Base-by-base conservation (phyloP, 2,113 vertebrate genomes). In the Ceuthmochares aereus region DNA sequence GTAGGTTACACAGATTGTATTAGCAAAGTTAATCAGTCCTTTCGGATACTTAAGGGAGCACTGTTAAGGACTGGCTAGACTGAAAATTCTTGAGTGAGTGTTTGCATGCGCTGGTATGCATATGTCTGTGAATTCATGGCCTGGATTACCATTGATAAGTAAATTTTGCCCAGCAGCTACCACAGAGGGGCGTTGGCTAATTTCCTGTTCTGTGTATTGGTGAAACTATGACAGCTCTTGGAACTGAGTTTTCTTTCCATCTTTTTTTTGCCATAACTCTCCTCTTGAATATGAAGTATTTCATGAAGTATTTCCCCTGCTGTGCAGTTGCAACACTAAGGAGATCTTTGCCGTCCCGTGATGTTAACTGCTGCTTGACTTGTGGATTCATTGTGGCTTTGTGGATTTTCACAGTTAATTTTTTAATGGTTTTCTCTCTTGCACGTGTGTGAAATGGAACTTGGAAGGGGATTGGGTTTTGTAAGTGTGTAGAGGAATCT, bases 1-100 rank as follows among this genome's bases (percentile, higher is more conserved):
- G 59, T 68, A 84, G 86, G 87, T 95, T 72, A 88, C 66, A 59
- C 54, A 91, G 87, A 67, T 87, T 79, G 60, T 81, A 84, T 93
- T 93, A 85, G 42, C 62, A 30, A 63, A 22, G 66, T 88, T 92
- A 79, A 89, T 90, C 56, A 75, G 82, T 68, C 22, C 0, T 93
- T 91, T 90, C 55, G 64, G 34, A 43, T 90, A 36, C 47, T 84
- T 96, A 84, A 82, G 49, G 55, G 40, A 81, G n/a, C 30, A 10
- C 43, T 67, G 56, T 86, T 95, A 52, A 64, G 59, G 54, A 32
- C 49, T 69, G 64, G 32, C 43, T 86, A 67, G 56, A 77, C 45
- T 91, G 62, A 75, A 90, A 78, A 26, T 10, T 75, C 78, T 58
- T 64, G 32, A 58, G 81, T 69, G 32, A 30, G 17, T 69, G 72